Base-by-base conservation (phyloP, 1,140 invertebrate genomes). In the Drosophila bifasciata region DNA sequence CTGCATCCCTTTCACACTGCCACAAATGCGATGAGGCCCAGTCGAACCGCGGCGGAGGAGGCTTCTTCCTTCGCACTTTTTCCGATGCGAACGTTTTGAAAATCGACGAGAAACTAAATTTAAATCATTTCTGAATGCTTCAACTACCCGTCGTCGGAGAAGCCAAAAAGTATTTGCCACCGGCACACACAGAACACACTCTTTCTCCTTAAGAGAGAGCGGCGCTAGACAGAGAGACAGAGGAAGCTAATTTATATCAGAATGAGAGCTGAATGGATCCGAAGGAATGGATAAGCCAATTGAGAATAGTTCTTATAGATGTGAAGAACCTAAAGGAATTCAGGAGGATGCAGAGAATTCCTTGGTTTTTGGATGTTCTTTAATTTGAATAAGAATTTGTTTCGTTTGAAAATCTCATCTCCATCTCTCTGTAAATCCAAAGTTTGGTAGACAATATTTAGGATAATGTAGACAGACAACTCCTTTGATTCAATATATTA, bases 31-130 rank as follows among this genome's bases (percentile, higher is more conserved):
- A 72, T 79, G 62, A n/a, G n/a, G 59, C 66, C 72, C 48, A 56
- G 57, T 25, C 72, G 39, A 78, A 74, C 21, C 64, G 49, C 3
- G 9, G 11, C 49, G 61, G 67, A 46, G 62, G 62, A 66, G 46
- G 51, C 50, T 56, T 51, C 60, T 56, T 56, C 53, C 60, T 56
- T 56, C 60, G 51, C 53, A 53, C 55, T 62, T 58, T 62, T 66
- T 59, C 71, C 56, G 49, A 70, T 89, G 89, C 66, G 85, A 76
- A 83, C 89, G 77, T 66, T 72, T 85, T 81, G 76, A 76, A 81
- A 79, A 81, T 83, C 84, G 80, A 79, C 75, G 84, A 72, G 79
- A 73, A 89, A 90, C 89, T 90, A 89, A 90, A 73, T 79, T 86
- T 74, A 86, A 83, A 81, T 70, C 46, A 68, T 79, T 84, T 79